Conservation (phyloP, 2,888 invertebrate genomes). For the Pemphredon lugubris region DNA sequence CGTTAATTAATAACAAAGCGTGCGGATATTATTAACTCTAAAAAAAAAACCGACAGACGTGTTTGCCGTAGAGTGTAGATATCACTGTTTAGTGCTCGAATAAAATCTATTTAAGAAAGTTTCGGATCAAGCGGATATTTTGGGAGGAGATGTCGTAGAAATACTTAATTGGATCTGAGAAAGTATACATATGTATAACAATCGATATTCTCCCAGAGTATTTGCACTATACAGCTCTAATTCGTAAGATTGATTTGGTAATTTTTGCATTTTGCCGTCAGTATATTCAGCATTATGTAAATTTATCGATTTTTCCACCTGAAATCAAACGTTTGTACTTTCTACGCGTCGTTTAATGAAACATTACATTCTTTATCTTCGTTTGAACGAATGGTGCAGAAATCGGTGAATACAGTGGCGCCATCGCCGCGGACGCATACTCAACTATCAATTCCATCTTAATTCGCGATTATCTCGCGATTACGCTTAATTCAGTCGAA, state of each 20-base stretch:
- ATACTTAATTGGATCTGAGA: not conserved
- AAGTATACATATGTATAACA: not conserved
- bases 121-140: slow-evolving; percentile 7
- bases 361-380: too few relatives aligned
- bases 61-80: slow-evolving; percentile 69
- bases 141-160: slow-evolving; percentile 12
- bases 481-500: not conserved
- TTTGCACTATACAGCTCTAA: slow-evolving; percentile 7
- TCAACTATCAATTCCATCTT: not conserved
- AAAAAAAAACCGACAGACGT: slow-evolving; percentile 27
- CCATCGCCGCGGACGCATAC: slow-evolving; percentile 27
- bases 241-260: slow-evolving; percentile 2
- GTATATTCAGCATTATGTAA: too few relatives aligned
- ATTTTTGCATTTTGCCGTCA: not conserved
- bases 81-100: slow-evolving; percentile 72
- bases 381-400: too few relatives aligned
- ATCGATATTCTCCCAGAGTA: slow-evolving; percentile 19
- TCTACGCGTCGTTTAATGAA: too few relatives aligned
- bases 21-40: slow-evolving; percentile 23
- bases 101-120: slow-evolving; percentile 69
- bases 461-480: not conserved
- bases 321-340: too few relatives aligned
- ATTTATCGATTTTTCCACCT: too few relatives aligned
- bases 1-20: slow-evolving; percentile 32
- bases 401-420: slow-evolving; percentile 32